These are phyloP conservation scores for Lasioglossum lativentre DNA, from an alignment of 2,888 invertebrate species.

Conservation along the genomic window DNA sequence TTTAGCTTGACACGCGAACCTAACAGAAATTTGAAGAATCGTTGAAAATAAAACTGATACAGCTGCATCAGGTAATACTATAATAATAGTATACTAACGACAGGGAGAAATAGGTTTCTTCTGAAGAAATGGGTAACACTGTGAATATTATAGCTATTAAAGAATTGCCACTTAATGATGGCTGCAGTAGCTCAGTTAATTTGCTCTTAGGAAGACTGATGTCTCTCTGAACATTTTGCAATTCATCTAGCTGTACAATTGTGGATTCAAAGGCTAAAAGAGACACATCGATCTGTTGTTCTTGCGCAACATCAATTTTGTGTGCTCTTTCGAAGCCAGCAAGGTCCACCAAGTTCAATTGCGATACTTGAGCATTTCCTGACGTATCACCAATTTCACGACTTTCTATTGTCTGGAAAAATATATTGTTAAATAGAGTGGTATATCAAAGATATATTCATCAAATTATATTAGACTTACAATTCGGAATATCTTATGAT, in stretches of 20 bases:
- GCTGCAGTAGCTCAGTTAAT: slow-evolving; percentile 92
- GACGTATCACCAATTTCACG: slow-evolving; percentile 86
- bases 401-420: slow-evolving; percentile 88
- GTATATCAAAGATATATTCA: slow-evolving; percentile 17
- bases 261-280: slow-evolving; percentile 91
- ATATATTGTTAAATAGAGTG: not conserved
- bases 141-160: slow-evolving; percentile 94
- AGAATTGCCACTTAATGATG: slow-evolving; percentile 95
- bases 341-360: slow-evolving; percentile 94
- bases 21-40: slow-evolving; percentile 74
- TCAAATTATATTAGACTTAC: slow-evolving; percentile 86
- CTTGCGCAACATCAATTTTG: slow-evolving; percentile 92
- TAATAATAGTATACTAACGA: slow-evolving; percentile 82
- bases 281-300: slow-evolving; percentile 92
- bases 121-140: slow-evolving; percentile 91
- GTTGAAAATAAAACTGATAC: not conserved
- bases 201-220: slow-evolving; percentile 93
- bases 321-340: slow-evolving; percentile 94
- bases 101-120: slow-evolving; percentile 90
- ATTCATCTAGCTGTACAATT: slow-evolving; percentile 92
- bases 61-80: not conserved
- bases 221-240: slow-evolving; percentile 81
- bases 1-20: slow-evolving; percentile 94
- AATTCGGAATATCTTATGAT: slow-evolving; percentile 95
- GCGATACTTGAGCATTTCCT: slow-evolving; percentile 89